Base-by-base conservation (phyloP, 2,888 invertebrate genomes). In the Biston stratarius region DNA sequence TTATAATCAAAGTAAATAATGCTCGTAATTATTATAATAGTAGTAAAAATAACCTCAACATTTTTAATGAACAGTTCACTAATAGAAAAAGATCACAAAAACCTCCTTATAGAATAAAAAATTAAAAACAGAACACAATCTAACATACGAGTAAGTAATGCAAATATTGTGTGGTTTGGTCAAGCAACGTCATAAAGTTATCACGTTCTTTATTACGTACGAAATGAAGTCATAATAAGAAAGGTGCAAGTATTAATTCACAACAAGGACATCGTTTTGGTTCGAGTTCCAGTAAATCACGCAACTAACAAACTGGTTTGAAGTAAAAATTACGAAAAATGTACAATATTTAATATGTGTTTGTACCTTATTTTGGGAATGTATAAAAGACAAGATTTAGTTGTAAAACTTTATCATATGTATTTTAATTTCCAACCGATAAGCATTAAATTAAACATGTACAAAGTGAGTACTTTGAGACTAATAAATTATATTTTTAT, bases 361-460 rank as follows among this genome's bases (percentile, higher is more conserved):
- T 38, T 6, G 38, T 9, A 38, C 38, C 15, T 48, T 48, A 48
- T 24, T 24, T 48, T 48, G 33, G 7, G 5, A 49, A 34, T 33
- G 49, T 49, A 33, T 49, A 49, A 49, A 49, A 49, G 49, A 49
- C 49, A 49, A 34, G 33, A 6, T 12, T 49, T 11, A 12, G 6
- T 34, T 34, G 49, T 34, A 11, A 12, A 49, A 49, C 6, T 34
- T 33, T 34, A 49, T 49, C 49, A 49, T 49, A 34, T 11, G 49
- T 5, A 6, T 34, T 49, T 49, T 49, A 34, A 33, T 33, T 6
- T 49, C 33, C 49, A 49, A 49, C 33, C 33, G 33, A 1, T 11
- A 33, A 49, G 12, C 49, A 49, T 12, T 49, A 2, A 49, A 49
- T 38, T 52, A 36, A 52, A 14, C 38, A 52, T 52, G 52, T 38